A percentile compares a stretch with the other conserved stretches of the same genome.
phyloP scores from a whole-genome alignment of 2,888 invertebrate genomes.

The Cephus runcator region DNA sequence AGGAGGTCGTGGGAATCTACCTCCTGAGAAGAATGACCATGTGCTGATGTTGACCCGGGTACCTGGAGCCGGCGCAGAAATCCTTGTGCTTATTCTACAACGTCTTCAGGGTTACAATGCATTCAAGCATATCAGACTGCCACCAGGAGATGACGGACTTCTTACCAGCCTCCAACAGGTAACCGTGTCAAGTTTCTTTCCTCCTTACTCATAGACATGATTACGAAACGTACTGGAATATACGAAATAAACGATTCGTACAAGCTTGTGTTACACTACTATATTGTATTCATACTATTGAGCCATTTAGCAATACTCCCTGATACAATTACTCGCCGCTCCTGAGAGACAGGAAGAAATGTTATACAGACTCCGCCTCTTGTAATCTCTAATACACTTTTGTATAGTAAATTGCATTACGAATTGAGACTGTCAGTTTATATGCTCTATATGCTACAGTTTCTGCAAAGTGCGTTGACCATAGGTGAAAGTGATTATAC shows the following conservation, averaged over 20 bases:
- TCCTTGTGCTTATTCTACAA: constrained; percentile 70
- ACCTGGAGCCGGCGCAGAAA: constrained; percentile 72
- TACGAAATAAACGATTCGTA: background rate
- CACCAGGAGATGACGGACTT: constrained; percentile 53
- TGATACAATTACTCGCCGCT: too few species aligned
- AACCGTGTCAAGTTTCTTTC: constrained; percentile 17
- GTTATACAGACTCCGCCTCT: background rate
- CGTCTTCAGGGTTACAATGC: constrained; percentile 71
- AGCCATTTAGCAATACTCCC: background rate
- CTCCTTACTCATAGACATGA: background rate
- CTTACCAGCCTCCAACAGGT: constrained; percentile 63
- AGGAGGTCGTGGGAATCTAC: constrained; percentile 58
- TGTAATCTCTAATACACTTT: background rate
- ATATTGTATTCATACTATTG: background rate
- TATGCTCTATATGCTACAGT: background rate
- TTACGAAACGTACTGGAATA: background rate
- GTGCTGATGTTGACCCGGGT: constrained; percentile 72
- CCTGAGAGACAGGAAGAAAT: too few species aligned
- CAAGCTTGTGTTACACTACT: background rate
- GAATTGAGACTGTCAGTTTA: background rate
- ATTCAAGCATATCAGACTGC: constrained; percentile 70
- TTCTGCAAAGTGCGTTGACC: background rate
- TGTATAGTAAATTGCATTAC: background rate
- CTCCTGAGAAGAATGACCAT: constrained; percentile 66
- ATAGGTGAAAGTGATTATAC: background rate